Evolutionary conservation across 2,797 vertebrate genomes (phyloP), one percentile per base, ranked within the genome.

Genomic region (Enteromius paludinosus): DNA sequence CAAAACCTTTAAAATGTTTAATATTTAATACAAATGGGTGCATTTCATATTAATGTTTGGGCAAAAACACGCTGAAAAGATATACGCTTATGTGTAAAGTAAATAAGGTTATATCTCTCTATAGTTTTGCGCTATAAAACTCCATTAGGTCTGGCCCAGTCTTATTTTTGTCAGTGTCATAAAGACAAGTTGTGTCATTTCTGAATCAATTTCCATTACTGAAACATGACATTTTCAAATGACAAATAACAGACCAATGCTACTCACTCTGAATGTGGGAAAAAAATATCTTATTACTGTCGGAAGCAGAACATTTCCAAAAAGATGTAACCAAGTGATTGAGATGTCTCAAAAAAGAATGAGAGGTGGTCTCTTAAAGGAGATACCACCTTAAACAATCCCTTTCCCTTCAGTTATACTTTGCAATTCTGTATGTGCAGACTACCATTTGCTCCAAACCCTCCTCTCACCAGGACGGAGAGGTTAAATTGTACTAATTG

Each of bases 181-280:
- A 47, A 70, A 78, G 78, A 87, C 83, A 78, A 73, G 84, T 78
- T 52, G 64, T 74, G 70, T 84, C 82, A 82, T 85, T 87, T 70
- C 75, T 49, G 38, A 83, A 84, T 78, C 45, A 79, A 79, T 85
- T 85, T 68, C 81, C 78, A 87, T 87, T 78, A 85, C 41, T 52
- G 72, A 83, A 85, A 85, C 83, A 85, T 79, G 75, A 82, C 80
- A 78, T 79, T 82, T 74, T 47, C 52, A 82, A 82, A 85, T 74
- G 79, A 85, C 61, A 85, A 79, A 82, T 74, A 82, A 18, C 76
- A 68, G 20, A 49, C 69, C 25, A 28, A 45, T 78, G 28, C 7
- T 49, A 30, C 65, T 82, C 30, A 78, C 28, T 56, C 23, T 11
- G 54, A 72, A 43, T 70, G 28, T 38, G 43, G 18, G 12, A 17